A percentile compares a stretch with the other conserved stretches of the same genome.
These are phyloP conservation scores for Fissipunctia ypsillon DNA, from an alignment of 2,888 invertebrate species.

Conservation along the genomic window DNA sequence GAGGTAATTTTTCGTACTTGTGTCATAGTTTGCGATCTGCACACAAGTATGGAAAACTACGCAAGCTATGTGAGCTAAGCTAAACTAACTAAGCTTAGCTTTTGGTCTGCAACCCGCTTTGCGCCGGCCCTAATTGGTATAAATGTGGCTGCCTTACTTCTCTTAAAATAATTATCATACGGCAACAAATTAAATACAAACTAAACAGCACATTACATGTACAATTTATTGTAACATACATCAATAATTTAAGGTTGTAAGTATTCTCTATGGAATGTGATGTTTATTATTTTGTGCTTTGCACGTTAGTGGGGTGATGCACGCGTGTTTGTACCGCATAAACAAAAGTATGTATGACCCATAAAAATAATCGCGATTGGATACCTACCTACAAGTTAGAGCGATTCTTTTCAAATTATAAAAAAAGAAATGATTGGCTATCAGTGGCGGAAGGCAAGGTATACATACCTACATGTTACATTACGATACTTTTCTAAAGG, in stretches of 20 bases:
- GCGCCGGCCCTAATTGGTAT: neutral
- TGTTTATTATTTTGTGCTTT: slow-evolving; percentile 13
- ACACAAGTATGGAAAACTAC: too few species aligned
- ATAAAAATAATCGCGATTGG: neutral
- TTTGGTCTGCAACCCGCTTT: too few species aligned
- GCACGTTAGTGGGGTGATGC: slow-evolving; percentile 19
- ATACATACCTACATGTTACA: neutral
- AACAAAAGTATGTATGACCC: neutral
- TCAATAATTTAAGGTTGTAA: neutral
- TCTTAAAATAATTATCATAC: slow-evolving; percentile 12
- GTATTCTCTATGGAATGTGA: neutral
- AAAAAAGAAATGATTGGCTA: neutral
- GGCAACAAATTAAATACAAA: slow-evolving; percentile 14
- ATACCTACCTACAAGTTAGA: neutral
- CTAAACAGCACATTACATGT: slow-evolving; percentile 22
- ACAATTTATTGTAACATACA: slow-evolving; percentile 2
- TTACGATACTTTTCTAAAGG: neutral
- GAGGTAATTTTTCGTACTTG: too few species aligned
- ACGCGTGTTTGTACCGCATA: neutral
- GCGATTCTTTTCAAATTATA: neutral
- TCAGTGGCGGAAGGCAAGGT: too few species aligned
- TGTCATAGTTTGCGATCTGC: too few species aligned
- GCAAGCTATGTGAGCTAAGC: too few species aligned
- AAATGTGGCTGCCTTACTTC: slow-evolving; percentile 9
- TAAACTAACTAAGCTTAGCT: too few species aligned